A percentile compares a stretch with the other conserved stretches of the same genome.
Conservation (phyloP, 2,113 vertebrate species). For the Mobula hypostoma region DNA sequence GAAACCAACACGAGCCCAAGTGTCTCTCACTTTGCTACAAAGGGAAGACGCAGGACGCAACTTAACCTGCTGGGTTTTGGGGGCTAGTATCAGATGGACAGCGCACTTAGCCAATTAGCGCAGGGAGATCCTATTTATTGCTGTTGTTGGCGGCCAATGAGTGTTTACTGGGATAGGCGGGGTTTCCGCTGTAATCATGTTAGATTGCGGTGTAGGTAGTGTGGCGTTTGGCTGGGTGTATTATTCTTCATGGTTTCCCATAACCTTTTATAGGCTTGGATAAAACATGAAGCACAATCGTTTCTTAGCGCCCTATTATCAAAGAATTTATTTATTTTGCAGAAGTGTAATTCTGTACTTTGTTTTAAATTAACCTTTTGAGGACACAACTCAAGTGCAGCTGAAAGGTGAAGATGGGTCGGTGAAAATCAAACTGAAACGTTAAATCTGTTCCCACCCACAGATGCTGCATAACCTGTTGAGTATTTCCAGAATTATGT, state of each 20-base stretch:
- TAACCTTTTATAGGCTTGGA: no score
- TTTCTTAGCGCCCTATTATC: background rate
- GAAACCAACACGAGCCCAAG: constrained; percentile 18
- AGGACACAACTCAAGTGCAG: background rate
- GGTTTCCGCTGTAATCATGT: background rate
- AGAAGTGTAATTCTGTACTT: background rate
- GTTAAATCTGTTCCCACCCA: no score
- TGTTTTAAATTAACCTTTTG: background rate
- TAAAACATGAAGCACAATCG: background rate
- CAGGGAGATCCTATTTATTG: background rate
- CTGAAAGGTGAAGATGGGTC: no score
- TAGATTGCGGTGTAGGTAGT: background rate
- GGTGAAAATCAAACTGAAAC: no score
- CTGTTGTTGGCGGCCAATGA: background rate
- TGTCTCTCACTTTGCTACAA: constrained; percentile 4
- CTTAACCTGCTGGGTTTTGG: background rate
- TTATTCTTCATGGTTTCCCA: background rate
- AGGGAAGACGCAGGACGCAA: constrained; percentile 2
- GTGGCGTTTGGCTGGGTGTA: background rate
- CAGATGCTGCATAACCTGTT: no score
- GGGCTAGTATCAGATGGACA: background rate
- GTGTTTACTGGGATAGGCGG: background rate
- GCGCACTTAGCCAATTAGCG: background rate
- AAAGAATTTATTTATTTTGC: background rate
- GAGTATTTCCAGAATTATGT: no score